A percentile compares a stretch with the other conserved stretches of the same genome.
Evolutionary conservation across 1,140 invertebrate genomes (phyloP).

Genomic region (Cydia splendana): DNA sequence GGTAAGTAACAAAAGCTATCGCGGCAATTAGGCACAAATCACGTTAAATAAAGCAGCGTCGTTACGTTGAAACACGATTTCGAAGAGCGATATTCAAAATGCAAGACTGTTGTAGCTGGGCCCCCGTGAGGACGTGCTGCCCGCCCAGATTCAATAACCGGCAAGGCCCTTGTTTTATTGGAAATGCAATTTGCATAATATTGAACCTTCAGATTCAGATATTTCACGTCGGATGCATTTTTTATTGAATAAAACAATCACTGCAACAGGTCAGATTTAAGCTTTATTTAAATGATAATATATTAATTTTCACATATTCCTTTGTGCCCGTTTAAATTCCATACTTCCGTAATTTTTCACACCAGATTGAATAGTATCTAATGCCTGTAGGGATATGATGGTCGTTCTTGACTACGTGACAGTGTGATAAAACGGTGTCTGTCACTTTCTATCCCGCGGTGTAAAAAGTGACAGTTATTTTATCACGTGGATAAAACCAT

Average conservation of each 20-base stretch:
- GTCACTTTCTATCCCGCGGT: too few species aligned
- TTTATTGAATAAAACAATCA: constrained; percentile 22
- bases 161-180: constrained; percentile 14
- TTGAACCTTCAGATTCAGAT: constrained; percentile 24
- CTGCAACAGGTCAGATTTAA: constrained; percentile 2
- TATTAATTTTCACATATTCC: too few species aligned
- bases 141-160: constrained; percentile 13
- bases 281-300: too few species aligned
- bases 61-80: constrained; percentile 15
- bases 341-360: too few species aligned
- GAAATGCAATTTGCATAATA: constrained; percentile 31
- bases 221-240: constrained; percentile 19
- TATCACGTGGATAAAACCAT: too few species aligned
- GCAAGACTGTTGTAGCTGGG: neutral
- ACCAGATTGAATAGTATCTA: neutral
- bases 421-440: too few species aligned
- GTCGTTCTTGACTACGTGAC: too few species aligned
- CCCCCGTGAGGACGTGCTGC: neutral
- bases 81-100: constrained; percentile 9
- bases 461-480: too few species aligned
- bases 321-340: too few species aligned
- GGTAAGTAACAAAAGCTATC: neutral
- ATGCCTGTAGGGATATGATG: too few species aligned
- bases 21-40: constrained; percentile 1
- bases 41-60: constrained; percentile 19